Percentiles rank a stretch among this genome's conserved stretches.
Evolutionary conservation across 2,797 vertebrate species (phyloP).

Genomic region (Sparidentex hasta): DNA sequence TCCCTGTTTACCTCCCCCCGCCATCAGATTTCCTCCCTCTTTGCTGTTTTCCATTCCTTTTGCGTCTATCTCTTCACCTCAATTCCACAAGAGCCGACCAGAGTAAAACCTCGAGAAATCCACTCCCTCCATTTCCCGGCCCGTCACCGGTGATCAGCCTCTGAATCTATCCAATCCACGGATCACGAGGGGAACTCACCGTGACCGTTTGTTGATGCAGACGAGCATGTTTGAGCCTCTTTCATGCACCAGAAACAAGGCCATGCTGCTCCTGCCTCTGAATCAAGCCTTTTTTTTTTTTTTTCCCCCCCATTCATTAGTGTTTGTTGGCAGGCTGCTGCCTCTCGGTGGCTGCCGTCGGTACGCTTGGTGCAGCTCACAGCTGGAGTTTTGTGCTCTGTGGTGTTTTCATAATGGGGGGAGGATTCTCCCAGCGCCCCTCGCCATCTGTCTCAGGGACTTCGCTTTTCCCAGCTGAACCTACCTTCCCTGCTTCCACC

Average conservation of each 20-base stretch:
- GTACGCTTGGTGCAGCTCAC: slow-evolving; percentile 50
- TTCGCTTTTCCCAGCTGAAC: slow-evolving; percentile 38
- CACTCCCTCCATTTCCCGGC: slow-evolving; percentile 60
- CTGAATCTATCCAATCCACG: slow-evolving; percentile 54
- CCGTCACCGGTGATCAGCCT: slow-evolving; percentile 67
- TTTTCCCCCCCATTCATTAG: slow-evolving; percentile 66
- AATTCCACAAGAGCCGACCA: slow-evolving; percentile 18
- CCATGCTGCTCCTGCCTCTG: slow-evolving; percentile 18
- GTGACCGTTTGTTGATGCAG: slow-evolving; percentile 42
- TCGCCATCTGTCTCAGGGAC: slow-evolving; percentile 76
- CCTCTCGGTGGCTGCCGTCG: slow-evolving; percentile 58
- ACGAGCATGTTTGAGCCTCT: slow-evolving; percentile 21
- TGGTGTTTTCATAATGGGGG: slow-evolving; percentile 55
- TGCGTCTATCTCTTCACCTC: slow-evolving; percentile 29
- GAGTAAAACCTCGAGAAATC: slow-evolving; percentile 67
- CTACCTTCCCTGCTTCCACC: slow-evolving; percentile 29
- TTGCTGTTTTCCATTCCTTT: slow-evolving; percentile 45
- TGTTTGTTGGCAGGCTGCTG: slow-evolving; percentile 68
- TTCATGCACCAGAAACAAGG: slow-evolving; percentile 29
- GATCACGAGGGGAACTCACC: slow-evolving; percentile 25
- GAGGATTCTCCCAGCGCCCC: slow-evolving; percentile 26
- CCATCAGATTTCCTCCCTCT: background rate
- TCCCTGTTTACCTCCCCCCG: background rate
- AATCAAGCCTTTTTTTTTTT: slow-evolving; percentile 29
- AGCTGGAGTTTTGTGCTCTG: slow-evolving; percentile 61